These are phyloP conservation scores for Campoletis raptor DNA, from an alignment of 2,888 invertebrate species.

Conservation along the genomic window DNA sequence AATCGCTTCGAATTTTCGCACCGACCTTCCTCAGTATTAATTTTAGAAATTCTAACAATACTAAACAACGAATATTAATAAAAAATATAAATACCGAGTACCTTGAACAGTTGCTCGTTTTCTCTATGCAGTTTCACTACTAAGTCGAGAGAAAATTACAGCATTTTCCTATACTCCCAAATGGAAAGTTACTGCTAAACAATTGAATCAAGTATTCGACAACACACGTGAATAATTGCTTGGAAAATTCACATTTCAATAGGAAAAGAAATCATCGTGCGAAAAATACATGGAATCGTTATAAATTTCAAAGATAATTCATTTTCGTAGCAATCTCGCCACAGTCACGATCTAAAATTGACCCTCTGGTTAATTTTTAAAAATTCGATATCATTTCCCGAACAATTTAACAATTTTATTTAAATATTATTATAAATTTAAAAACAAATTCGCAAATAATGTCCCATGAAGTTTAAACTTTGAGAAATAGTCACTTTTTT, in stretches of 20 bases:
- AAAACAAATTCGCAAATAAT: too few relatives aligned
- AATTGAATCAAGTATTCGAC: neutral
- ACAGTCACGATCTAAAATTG: too few relatives aligned
- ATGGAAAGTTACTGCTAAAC: conserved; percentile 27
- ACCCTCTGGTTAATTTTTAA: too few relatives aligned
- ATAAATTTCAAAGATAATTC: neutral
- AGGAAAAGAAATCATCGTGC: neutral
- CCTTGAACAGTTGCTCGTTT: neutral
- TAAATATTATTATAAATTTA: too few relatives aligned
- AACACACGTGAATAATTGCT: neutral
- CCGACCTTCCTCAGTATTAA: neutral
- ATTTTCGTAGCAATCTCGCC: neutral
- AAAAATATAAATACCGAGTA: neutral
- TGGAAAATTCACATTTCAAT: neutral
- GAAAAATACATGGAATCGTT: neutral
- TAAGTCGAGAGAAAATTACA: neutral
- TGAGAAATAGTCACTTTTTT: too few relatives aligned
- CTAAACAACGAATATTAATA: neutral
- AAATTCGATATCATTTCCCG: too few relatives aligned
- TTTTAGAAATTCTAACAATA: neutral
- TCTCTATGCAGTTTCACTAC: neutral
- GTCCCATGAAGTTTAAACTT: too few relatives aligned
- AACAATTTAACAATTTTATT: too few relatives aligned
- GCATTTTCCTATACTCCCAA: neutral
- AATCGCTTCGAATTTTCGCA: conserved; percentile 11